Evolutionary conservation across 1,140 invertebrate genomes (phyloP).

Genomic region (Danaus plexippus): DNA sequence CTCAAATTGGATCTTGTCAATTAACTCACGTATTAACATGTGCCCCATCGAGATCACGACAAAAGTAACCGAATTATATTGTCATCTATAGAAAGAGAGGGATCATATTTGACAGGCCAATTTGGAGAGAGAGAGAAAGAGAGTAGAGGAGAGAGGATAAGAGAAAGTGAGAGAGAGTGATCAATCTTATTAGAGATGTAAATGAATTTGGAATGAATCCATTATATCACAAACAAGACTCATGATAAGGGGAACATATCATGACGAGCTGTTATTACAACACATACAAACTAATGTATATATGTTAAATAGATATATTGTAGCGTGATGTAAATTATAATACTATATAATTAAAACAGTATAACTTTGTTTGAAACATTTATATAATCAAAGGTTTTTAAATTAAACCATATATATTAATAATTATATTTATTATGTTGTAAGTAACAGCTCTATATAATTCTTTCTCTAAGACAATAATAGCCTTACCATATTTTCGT

Average conservation of each 20-base stretch:
- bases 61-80: too few relatives aligned
- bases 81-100: constrained; percentile 14
- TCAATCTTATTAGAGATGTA: constrained; percentile 68
- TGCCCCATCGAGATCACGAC: not conserved
- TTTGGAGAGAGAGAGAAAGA: constrained; percentile 48
- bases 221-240: constrained; percentile 70
- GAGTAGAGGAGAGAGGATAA: too few relatives aligned
- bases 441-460: constrained; percentile 36
- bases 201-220: constrained; percentile 72
- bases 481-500: constrained; percentile 65
- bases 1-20: constrained; percentile 57
- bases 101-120: constrained; percentile 66
- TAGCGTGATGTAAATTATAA: not conserved
- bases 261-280: constrained; percentile 31
- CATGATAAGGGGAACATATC: constrained; percentile 48
- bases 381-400: too few relatives aligned
- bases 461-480: constrained; percentile 44
- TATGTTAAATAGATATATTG: not conserved
- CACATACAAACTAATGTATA: not conserved
- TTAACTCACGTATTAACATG: constrained; percentile 26
- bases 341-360: too few relatives aligned
- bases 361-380: too few relatives aligned
- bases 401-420: too few relatives aligned
- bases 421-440: too few relatives aligned
- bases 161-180: constrained; percentile 48